Conservation (phyloP, 2,113 vertebrate genomes). For the Procapra przewalskii region DNA sequence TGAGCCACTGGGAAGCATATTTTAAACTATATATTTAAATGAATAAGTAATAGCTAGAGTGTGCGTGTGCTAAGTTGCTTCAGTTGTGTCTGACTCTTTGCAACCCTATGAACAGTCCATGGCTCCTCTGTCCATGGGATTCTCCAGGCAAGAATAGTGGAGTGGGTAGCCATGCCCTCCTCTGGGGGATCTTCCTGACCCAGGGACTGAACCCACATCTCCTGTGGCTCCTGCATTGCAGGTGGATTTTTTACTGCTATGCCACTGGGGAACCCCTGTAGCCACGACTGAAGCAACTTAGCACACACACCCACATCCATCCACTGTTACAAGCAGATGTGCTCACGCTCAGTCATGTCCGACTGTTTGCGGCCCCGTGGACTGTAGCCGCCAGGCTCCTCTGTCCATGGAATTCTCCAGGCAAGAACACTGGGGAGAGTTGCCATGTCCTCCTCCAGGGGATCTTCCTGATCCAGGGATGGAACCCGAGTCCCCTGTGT, state of each 20-base stretch:
- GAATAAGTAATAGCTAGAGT: neutral
- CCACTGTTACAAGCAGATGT: neutral
- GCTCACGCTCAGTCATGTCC: neutral
- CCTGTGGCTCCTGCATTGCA: neutral
- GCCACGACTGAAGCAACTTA: neutral
- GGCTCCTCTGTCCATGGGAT: neutral
- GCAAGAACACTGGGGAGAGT: neutral
- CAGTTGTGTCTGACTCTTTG: neutral
- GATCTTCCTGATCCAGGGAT: neutral
- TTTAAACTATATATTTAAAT: neutral
- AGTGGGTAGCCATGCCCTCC: neutral
- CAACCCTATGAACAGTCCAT: neutral
- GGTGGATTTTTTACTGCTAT: neutral
- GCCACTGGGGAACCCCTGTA: neutral
- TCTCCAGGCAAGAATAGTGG: neutral
- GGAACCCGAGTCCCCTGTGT: neutral
- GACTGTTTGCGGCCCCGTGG: fast-evolving
- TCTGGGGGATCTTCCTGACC: neutral
- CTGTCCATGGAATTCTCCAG: neutral
- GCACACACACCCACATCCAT: neutral
- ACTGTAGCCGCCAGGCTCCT: neutral
- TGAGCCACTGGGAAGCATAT: neutral
- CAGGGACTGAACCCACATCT: neutral
- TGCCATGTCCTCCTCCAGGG: neutral
- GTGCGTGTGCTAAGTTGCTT: neutral